Evolutionary conservation across 2,888 invertebrate genomes (phyloP), one percentile per base, ranked within the genome.

Genomic region (Rotaria magnacalcarata): DNA sequence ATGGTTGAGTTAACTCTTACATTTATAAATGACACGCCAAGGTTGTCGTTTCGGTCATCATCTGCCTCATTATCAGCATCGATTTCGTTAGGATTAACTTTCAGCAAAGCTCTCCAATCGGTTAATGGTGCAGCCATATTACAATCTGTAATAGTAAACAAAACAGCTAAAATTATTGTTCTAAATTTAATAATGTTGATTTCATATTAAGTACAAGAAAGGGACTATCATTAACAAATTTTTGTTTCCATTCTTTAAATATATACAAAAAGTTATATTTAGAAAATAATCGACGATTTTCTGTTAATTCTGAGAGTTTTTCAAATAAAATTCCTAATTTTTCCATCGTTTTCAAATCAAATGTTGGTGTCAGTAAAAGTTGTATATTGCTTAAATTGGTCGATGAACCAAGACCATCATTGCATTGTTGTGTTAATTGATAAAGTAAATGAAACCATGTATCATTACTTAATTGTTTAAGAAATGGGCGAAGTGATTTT

Each of bases 231-330:
- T 43, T 80, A 21, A 80, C n/a, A 80, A 47, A 80, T 80, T 80
- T 80, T 80, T 80, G 47, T 80, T 43, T 80, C 80, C 80, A 80
- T 80, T 80, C 80, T 80, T 80, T 80, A n/a, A 80, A 80, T n/a
- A 80, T 80, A 80, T 24, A 80, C 43, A 47, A 47, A 80, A 80
- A 80, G n/a, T 80, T 80, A 80, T 80, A 80, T 80, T 80, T 80
- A 4, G n/a, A 43, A 80, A 80, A 80, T 47, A 47, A 80, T 24
- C 80, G 80, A 47, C 80, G 43, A 47, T 80, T 80, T 47, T 80
- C 80, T 21, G 24, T 24, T n/a, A 47, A 47, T 47, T 80, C 80
- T 3, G 80, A 80, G n/a, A 80, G 47, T 80, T 80, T 80, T 47
- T 80, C 47, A 47, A 24, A 80, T 47, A 80, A n/a, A n/a, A 80